Base-by-base conservation (phyloP, 2,888 invertebrate genomes). In the Luperina testacea region DNA sequence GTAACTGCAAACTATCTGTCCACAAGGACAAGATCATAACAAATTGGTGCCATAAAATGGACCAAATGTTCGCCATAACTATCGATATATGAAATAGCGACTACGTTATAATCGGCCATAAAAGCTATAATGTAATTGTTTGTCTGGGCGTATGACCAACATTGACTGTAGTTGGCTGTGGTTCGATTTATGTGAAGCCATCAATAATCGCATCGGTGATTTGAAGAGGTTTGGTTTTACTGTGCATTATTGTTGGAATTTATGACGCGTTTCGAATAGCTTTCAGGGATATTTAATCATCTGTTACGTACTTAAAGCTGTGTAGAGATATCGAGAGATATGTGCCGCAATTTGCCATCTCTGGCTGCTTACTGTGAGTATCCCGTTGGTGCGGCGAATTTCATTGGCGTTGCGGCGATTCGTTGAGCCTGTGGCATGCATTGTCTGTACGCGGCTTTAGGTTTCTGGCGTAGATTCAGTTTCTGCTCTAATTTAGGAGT, bases 121-220 rank as follows among this genome's bases (percentile, higher is more conserved):
- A 87, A 89, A 87, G 77, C 81, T 84, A 65, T 88, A 88, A 78
- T 87, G 88, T 88, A 87, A 88, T 89, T 88, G 87, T 89, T 85
- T 87, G 83, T 71, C 74, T 77, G 77, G 67, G 68, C 87, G 75
- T 67, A 77, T 45, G 53, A 75, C 81, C 83, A 82, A 89, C 71
- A 75, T 86, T 87, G 87, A 81, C 59, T 71, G 42, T 78, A 80
- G 75, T 80, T 84, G 76, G 78, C 77, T 73, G 32, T 82, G 24
- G 68, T 51, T 53, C 20, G 70, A 83, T 87, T 82, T 89, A 85
- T 82, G 70, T 48, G 45, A 63, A 48, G 57, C 72, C 67, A 80
- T 78, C 83, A 83, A 82, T 80, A 88, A 82, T 79, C 81, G 45
- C 76, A 69, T 77, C 67, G 57, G 51, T 74, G 74, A 81, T 81